phyloP scores from a whole-genome alignment of 1,140 invertebrate species.

The Oedothorax gibbosus region DNA sequence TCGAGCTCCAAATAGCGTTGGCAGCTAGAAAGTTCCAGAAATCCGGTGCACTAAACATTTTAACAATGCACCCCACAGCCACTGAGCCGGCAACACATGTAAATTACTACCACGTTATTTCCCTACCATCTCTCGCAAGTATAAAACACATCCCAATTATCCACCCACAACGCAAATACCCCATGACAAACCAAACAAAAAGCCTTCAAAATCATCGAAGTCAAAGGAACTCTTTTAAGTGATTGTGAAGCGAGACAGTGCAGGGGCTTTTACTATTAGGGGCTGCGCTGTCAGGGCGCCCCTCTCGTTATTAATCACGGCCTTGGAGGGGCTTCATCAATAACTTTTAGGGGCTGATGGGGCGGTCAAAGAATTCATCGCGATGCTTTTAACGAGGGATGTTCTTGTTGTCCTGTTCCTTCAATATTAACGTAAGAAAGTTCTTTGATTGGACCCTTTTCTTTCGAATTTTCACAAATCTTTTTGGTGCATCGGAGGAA shows the following conservation, averaged over 20 bases:
- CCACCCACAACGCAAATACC: conserved; percentile 39
- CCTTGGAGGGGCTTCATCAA: conserved; percentile 42
- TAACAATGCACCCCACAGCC: too few relatives aligned
- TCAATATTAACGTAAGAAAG: too few relatives aligned
- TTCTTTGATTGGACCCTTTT: not conserved
- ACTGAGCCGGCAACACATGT: too few relatives aligned
- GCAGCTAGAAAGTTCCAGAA: too few relatives aligned
- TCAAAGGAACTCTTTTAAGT: conserved; percentile 46
- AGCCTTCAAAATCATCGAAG: conserved; percentile 12
- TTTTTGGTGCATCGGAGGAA: too few relatives aligned
- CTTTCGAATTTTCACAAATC: too few relatives aligned
- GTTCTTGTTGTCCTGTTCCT: not conserved
- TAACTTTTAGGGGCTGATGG: conserved; percentile 51
- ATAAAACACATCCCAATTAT: conserved; percentile 36
- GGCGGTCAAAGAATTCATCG: conserved; percentile 44
- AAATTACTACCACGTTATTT: too few relatives aligned
- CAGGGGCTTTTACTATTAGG: conserved; percentile 37
- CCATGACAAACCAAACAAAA: conserved; percentile 41
- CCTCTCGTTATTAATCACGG: conserved; percentile 47
- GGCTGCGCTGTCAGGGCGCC: conserved; percentile 52
- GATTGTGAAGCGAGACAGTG: conserved; percentile 57
- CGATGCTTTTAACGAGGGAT: conserved; percentile 54
- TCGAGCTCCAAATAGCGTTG: too few relatives aligned
- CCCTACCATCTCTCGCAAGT: not conserved
- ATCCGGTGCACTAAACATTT: too few relatives aligned